Base-by-base conservation (phyloP, 2,113 vertebrate genomes). In the Zonotrichia leucophrys region DNA sequence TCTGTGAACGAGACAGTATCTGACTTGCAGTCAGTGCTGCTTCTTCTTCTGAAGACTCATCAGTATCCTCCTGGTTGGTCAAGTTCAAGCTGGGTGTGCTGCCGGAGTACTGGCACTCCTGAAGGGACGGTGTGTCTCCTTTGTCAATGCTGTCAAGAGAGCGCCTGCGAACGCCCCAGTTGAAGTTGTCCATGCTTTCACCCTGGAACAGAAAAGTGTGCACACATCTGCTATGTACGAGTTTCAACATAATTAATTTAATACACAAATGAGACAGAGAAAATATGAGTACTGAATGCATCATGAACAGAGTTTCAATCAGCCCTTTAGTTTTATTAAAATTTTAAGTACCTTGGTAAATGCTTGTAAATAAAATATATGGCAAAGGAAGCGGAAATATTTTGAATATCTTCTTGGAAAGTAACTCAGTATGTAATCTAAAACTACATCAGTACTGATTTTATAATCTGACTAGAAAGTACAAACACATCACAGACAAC, bases 121-220 rank as follows among this genome's bases (percentile, higher is more conserved):
- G 99, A 76, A 99, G 97, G 55, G 99, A 99, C 0, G 99, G 99
- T 0, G 99, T 99, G 98, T 99, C 99, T 68, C 99, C 99, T 96
- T 99, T 99, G 98, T 99, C 99, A 96, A 99, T 99, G 87, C 99
- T 99, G 96, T 99, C 99, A 85, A 99, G 98, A 3, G 99, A 99
- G 72, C 99, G 99, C 25, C 99, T 98, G 12, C 99, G 99, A 85
- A 99, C 99, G 0, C 99, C 99, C 99, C 99, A 99, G 98, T 99
- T 99, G 96, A 99, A 99, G 96, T 99, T 99, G 97, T 99, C 99
- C 99, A 99, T 99, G 92, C 99, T 99, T 97, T 99, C 99, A 76
- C 99, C 99, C 99, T 99, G 97, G 83, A 98, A 98, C 5, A 95
- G 94, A 83, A 94, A 88, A 21, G 69, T 55, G 90, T 85, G 31